Percentiles rank a stretch among this genome's conserved stretches.
phyloP scores from a whole-genome alignment of 2,797 vertebrate genomes.

The Microctenopoma lineatum region DNA sequence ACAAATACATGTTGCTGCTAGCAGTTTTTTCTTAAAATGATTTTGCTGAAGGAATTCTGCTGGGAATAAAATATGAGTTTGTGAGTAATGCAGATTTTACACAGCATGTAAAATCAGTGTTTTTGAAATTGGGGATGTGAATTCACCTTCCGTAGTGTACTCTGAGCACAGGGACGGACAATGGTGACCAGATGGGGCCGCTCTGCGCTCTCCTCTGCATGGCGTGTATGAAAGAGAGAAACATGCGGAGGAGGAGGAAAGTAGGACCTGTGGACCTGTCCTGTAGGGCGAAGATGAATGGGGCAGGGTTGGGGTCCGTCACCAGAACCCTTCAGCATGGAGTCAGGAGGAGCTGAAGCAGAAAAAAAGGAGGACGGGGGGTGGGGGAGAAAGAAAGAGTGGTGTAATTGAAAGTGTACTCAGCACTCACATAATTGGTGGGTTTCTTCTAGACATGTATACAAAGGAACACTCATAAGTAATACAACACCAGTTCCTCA shows the following conservation, averaged over 20 bases:
- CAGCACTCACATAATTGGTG: constrained; percentile 15
- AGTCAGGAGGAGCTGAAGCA: constrained; percentile 76
- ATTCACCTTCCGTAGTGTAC: constrained; percentile 84
- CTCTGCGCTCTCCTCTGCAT: constrained; percentile 88
- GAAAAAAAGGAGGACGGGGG: not conserved
- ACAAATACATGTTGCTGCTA: no score
- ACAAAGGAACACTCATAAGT: constrained; percentile 62
- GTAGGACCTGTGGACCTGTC: constrained; percentile 60
- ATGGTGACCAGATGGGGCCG: constrained; percentile 93
- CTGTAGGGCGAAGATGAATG: constrained; percentile 48
- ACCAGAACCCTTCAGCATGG: constrained; percentile 73
- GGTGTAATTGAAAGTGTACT: constrained; percentile 32
- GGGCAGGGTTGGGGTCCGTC: constrained; percentile 78
- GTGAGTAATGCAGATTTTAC: no score
- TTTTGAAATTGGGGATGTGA: no score
- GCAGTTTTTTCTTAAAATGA: no score
- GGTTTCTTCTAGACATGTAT: constrained; percentile 26
- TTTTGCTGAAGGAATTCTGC: no score
- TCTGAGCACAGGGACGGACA: constrained; percentile 85
- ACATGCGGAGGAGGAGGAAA: constrained; percentile 71
- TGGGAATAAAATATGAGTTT: no score
- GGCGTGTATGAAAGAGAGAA: constrained; percentile 84
- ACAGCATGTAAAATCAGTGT: no score
- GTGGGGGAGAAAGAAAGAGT: constrained; percentile 20
- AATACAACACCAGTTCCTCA: constrained; percentile 64